phyloP scores from a whole-genome alignment of 1,140 invertebrate species.

The Coelopa frigida region DNA sequence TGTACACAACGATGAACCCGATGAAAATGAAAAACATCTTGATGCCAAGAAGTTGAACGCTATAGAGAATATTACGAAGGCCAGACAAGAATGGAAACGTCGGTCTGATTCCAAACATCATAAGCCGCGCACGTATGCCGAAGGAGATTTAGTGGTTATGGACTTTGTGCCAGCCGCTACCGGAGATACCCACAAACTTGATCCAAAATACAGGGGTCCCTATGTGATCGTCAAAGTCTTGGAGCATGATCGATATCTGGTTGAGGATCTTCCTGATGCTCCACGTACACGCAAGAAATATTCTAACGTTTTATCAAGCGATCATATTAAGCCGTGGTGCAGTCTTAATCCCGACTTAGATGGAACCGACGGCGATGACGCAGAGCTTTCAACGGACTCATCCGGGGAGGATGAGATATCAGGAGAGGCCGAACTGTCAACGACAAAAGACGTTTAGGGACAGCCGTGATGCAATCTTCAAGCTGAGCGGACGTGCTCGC shows the following conservation, averaged over 20 bases:
- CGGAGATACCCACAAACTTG: slow-evolving; percentile 4
- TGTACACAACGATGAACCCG: slow-evolving; percentile 1
- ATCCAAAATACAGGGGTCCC: slow-evolving; percentile 4
- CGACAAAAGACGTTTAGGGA: too few relatives aligned
- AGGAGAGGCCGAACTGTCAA: slow-evolving; percentile 11
- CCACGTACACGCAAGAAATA: slow-evolving; percentile 6
- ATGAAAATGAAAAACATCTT: not conserved
- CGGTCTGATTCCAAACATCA: not conserved
- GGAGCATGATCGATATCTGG: slow-evolving; percentile 16
- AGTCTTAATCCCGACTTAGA: slow-evolving; percentile 7
- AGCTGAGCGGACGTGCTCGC: too few relatives aligned
- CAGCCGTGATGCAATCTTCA: too few relatives aligned
- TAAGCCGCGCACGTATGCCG: not conserved
- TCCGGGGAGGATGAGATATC: slow-evolving; percentile 4
- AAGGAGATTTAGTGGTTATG: slow-evolving; percentile 4
- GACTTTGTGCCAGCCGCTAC: slow-evolving; percentile 4
- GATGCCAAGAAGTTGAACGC: not conserved
- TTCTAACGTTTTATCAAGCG: slow-evolving; percentile 3
- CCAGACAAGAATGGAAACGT: slow-evolving; percentile 6
- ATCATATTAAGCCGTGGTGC: slow-evolving; percentile 18
- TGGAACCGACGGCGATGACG: not conserved
- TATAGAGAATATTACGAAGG: not conserved
- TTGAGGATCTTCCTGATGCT: slow-evolving; percentile 15
- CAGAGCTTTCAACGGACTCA: too few relatives aligned
- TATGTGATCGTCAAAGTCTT: slow-evolving; percentile 9